These are phyloP conservation scores for Sphaerophoria rueppellii DNA, from an alignment of 2,888 invertebrate genomes.

Conservation along the genomic window DNA sequence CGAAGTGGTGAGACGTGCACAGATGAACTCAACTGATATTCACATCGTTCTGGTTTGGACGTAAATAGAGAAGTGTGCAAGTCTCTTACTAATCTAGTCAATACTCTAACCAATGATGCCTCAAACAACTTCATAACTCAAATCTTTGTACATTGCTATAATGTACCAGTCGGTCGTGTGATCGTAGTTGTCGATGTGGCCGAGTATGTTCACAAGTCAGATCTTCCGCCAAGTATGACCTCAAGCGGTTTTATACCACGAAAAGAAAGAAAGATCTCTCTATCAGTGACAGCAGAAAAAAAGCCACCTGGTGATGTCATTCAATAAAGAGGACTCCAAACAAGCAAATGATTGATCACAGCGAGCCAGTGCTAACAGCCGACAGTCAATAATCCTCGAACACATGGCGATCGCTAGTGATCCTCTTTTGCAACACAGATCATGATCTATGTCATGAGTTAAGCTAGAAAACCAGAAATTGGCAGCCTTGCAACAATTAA, in stretches of 20 bases:
- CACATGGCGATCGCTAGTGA: conserved; percentile 43
- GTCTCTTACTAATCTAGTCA: conserved; percentile 27
- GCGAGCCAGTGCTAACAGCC: conserved; percentile 20
- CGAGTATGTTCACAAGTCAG: conserved; percentile 13
- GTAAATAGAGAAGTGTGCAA: conserved; percentile 25
- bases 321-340: conserved; percentile 46
- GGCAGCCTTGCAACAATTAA: conserved; percentile 72
- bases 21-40: conserved; percentile 72
- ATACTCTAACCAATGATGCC: conserved; percentile 44
- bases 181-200: conserved; percentile 9
- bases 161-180: conserved; percentile 27
- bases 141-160: conserved; percentile 36
- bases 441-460: conserved; percentile 36
- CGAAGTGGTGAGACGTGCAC: conserved; percentile 48
- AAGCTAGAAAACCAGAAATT: conserved; percentile 48
- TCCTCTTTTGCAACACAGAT: conserved; percentile 40
- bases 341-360: conserved; percentile 64
- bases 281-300: conserved; percentile 47
- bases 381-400: conserved; percentile 64
- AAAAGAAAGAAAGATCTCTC: conserved; percentile 60
- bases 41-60: conserved; percentile 44
- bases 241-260: conserved; percentile 52
- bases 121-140: conserved; percentile 72
- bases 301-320: conserved; percentile 71
- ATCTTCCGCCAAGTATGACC: conserved; percentile 53